Conservation (phyloP, 1,140 invertebrate genomes). For the Vanessa tameamea region DNA sequence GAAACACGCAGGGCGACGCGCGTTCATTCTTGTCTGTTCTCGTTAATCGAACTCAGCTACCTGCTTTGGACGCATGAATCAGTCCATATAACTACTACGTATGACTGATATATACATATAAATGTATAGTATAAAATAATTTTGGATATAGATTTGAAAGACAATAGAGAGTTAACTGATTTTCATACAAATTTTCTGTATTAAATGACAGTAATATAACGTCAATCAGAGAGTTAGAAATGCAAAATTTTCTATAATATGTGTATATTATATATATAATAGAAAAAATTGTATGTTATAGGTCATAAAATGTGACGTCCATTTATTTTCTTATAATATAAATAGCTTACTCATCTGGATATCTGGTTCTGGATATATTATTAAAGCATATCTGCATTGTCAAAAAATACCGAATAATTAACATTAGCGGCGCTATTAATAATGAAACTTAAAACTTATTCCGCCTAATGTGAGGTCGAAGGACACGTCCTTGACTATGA, state of each 20-base stretch:
- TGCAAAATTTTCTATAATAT: too few relatives aligned
- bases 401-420: slow-evolving; percentile 4
- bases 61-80: slow-evolving; percentile 55
- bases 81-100: slow-evolving; percentile 11
- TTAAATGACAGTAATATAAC: too few relatives aligned
- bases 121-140: neutral
- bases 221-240: too few relatives aligned
- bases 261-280: too few relatives aligned
- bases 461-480: slow-evolving; percentile 40
- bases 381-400: slow-evolving; percentile 18
- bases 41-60: slow-evolving; percentile 59
- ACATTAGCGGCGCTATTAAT: slow-evolving; percentile 32
- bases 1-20: slow-evolving; percentile 66
- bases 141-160: too few relatives aligned
- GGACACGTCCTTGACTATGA: slow-evolving; percentile 61
- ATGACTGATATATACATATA: slow-evolving; percentile 1
- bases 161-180: too few relatives aligned
- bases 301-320: too few relatives aligned
- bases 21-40: slow-evolving; percentile 69
- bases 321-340: too few relatives aligned
- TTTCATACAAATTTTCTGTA: too few relatives aligned
- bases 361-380: neutral
- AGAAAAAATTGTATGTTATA: too few relatives aligned
- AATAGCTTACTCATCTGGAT: too few relatives aligned
- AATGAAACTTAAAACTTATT: slow-evolving; percentile 50